Conservation (phyloP, 1,140 invertebrate genomes). For the Aporrectodea caliginosa region DNA sequence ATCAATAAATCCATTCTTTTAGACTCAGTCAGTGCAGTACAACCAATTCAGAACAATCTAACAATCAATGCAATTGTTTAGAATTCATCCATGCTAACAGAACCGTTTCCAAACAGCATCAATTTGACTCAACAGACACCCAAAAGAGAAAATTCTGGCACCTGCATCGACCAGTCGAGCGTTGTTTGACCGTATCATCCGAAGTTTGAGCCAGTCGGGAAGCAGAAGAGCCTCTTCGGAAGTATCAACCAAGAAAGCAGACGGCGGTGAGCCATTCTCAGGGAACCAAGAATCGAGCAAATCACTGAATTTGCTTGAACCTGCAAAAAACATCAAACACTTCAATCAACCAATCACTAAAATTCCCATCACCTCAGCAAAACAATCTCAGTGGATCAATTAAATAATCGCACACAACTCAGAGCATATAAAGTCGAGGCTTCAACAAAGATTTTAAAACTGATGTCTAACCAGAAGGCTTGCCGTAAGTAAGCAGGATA, state of each 20-base stretch:
- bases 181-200: slow-evolving; percentile 85
- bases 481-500: slow-evolving; percentile 75
- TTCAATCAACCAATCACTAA: not conserved
- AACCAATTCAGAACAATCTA: too few relatives aligned
- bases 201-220: slow-evolving; percentile 89
- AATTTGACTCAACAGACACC: too few relatives aligned
- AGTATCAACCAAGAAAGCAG: slow-evolving; percentile 76
- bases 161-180: slow-evolving; percentile 73
- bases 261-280: slow-evolving; percentile 59
- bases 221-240: slow-evolving; percentile 80
- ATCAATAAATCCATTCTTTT: too few relatives aligned
- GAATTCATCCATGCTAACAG: too few relatives aligned
- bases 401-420: not conserved
- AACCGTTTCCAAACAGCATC: too few relatives aligned
- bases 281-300: slow-evolving; percentile 70
- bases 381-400: not conserved
- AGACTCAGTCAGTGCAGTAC: too few relatives aligned
- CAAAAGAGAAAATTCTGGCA: too few relatives aligned
- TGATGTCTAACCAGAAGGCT: slow-evolving; percentile 47
- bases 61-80: too few relatives aligned
- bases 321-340: slow-evolving; percentile 15
- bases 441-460: too few relatives aligned
- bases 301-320: slow-evolving; percentile 56
- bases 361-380: not conserved
- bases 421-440: too few relatives aligned